These are phyloP conservation scores for Catonia carolina DNA, from an alignment of 2,888 invertebrate genomes.

Conservation along the genomic window DNA sequence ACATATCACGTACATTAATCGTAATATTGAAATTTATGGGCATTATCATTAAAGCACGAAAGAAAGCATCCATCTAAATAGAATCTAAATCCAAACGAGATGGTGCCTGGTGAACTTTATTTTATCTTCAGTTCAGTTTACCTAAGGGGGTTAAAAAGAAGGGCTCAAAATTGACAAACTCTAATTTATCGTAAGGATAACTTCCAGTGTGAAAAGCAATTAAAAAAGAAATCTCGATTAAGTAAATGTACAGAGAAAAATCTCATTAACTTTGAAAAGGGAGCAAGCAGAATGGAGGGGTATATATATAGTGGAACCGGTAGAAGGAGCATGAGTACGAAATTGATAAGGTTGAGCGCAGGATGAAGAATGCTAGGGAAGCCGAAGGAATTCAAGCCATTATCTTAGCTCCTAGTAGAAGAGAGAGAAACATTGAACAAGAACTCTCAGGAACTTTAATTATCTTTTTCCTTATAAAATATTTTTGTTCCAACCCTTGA, in stretches of 20 bases:
- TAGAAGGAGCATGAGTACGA: constrained; percentile 11
- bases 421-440: constrained; percentile 8
- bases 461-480: constrained; percentile 25
- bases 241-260: constrained; percentile 15
- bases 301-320: neutral
- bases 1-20: too few relatives aligned
- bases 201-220: constrained; percentile 25
- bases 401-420: constrained; percentile 23
- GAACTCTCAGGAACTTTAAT: constrained; percentile 21
- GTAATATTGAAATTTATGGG: too few relatives aligned
- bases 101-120: too few relatives aligned
- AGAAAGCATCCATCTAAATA: too few relatives aligned
- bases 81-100: too few relatives aligned
- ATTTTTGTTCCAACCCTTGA: constrained; percentile 21
- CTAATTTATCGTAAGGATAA: constrained; percentile 13
- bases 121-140: too few relatives aligned
- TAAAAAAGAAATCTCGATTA: constrained; percentile 23
- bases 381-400: constrained; percentile 20
- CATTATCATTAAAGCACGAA: too few relatives aligned
- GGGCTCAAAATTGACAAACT: constrained; percentile 12
- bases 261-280: constrained; percentile 10
- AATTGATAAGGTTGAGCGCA: constrained; percentile 22
- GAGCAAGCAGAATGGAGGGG: neutral
- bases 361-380: constrained; percentile 11
- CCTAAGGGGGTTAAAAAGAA: neutral